These are phyloP conservation scores for Cyrtonyx montezumae DNA, from an alignment of 2,113 vertebrate species.

Conservation along the genomic window DNA sequence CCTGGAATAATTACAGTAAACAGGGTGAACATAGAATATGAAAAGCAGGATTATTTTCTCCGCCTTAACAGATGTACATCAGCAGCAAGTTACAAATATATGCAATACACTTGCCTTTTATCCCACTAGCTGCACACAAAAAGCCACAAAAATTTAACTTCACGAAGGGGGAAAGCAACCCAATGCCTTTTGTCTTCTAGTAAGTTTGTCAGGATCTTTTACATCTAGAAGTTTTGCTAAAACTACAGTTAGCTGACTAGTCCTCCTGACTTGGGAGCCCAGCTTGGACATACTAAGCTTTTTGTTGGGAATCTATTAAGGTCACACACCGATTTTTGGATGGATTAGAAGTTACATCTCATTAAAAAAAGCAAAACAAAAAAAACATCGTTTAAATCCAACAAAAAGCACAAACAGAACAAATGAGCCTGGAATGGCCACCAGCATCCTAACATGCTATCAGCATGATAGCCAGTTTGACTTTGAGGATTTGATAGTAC, in stretches of 20 bases:
- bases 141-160: neutral
- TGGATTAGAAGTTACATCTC: neutral
- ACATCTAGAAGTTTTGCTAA: neutral
- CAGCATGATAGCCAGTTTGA: neutral
- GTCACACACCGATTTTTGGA: neutral
- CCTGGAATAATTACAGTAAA: neutral
- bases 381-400: fast-evolving
- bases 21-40: neutral
- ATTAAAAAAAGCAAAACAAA: neutral
- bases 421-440: neutral
- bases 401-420: neutral
- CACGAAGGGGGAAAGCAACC: neutral
- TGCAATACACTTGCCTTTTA: neutral
- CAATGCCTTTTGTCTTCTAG: neutral
- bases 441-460: neutral
- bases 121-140: neutral
- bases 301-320: neutral
- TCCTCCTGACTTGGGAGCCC: neutral
- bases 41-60: neutral
- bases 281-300: fast-evolving
- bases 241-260: neutral
- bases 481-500: neutral
- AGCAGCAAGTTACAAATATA: neutral
- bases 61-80: neutral
- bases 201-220: neutral